Evolutionary conservation across 1,140 invertebrate species (phyloP).

Genomic region (Oryzaephilus surinamensis): DNA sequence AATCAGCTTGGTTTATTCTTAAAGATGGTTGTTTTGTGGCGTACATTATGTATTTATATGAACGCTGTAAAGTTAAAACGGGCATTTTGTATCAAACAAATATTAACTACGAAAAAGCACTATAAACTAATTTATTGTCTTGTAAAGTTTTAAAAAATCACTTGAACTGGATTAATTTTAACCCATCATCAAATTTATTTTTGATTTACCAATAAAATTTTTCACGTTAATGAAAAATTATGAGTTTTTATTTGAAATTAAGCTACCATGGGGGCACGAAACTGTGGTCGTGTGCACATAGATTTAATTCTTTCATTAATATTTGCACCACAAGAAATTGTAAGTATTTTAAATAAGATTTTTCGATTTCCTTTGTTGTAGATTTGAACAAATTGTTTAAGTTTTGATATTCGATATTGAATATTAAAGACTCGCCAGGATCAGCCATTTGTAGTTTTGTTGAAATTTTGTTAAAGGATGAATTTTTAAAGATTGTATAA

Average conservation of each 20-base stretch:
- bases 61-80: conserved; percentile 30
- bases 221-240: too few relatives aligned
- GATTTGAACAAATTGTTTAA: neutral
- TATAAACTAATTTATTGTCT: neutral
- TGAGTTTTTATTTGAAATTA: too few relatives aligned
- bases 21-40: conserved; percentile 60
- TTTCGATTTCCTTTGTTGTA: conserved; percentile 8
- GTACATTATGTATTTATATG: conserved; percentile 47
- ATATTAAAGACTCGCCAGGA: conserved; percentile 22
- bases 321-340: conserved; percentile 20
- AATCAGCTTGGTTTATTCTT: conserved; percentile 70
- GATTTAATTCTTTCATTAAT: conserved; percentile 27
- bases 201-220: too few relatives aligned
- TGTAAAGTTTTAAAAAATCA: too few relatives aligned
- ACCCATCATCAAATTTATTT: neutral
- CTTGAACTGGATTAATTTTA: too few relatives aligned
- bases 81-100: conserved; percentile 20
- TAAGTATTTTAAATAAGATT: conserved; percentile 19
- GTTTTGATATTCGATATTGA: neutral
- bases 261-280: conserved; percentile 28
- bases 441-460: conserved; percentile 30
- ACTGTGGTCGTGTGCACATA: conserved; percentile 29
- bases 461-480: neutral
- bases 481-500: conserved; percentile 6
- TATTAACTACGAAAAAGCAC: too few relatives aligned